A percentile compares a stretch with the other conserved stretches of the same genome.
Evolutionary conservation across 2,888 invertebrate species (phyloP).

Genomic region (Pristionchus maxplancki): DNA sequence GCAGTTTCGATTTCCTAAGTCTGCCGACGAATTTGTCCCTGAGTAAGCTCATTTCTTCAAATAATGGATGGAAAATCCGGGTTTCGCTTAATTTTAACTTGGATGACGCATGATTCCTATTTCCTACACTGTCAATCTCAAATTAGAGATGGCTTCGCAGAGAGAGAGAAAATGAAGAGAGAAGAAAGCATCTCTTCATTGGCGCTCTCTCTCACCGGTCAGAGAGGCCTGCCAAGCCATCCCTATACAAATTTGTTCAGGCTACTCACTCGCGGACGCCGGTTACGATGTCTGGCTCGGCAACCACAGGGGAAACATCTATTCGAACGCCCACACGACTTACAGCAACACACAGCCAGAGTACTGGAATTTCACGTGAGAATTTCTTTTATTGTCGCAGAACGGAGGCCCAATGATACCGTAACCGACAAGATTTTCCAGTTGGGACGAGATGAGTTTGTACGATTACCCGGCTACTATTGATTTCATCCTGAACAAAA

Average conservation of each 20-base stretch:
- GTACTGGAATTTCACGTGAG: neutral
- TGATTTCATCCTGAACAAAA: neutral
- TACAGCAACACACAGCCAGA: neutral
- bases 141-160: too few species aligned
- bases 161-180: too few species aligned
- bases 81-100: too few species aligned
- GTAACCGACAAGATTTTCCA: neutral
- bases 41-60: too few species aligned
- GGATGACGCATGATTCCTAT: too few species aligned
- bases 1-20: conserved; percentile 4
- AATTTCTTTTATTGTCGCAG: neutral
- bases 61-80: too few species aligned
- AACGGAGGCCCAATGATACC: neutral
- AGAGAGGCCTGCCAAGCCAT: too few species aligned
- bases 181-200: too few species aligned
- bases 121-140: too few species aligned
- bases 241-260: too few species aligned
- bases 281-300: conserved; percentile 37
- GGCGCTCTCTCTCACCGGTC: too few species aligned
- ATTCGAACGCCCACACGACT: neutral
- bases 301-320: neutral
- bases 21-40: neutral
- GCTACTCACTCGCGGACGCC: neutral
- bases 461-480: neutral
- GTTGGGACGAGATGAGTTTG: neutral